These are phyloP conservation scores for Andricus quercusramuli DNA, from an alignment of 2,888 invertebrate genomes.

Conservation along the genomic window DNA sequence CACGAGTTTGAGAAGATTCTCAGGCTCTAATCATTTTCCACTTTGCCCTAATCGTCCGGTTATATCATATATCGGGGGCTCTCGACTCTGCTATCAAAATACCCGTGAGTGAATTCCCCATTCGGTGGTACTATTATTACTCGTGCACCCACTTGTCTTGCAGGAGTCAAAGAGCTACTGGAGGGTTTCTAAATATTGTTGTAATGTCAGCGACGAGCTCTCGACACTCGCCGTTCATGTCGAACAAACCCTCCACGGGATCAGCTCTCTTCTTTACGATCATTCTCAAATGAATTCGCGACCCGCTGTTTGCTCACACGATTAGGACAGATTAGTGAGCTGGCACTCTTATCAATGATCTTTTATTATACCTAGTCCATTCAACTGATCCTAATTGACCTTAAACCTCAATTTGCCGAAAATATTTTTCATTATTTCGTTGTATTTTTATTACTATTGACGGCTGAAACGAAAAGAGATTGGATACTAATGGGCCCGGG, in stretches of 20 bases:
- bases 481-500: too few relatives aligned
- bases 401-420: too few relatives aligned
- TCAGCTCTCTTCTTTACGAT: slow-evolving; percentile 72
- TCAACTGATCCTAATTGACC: background rate
- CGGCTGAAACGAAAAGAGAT: too few relatives aligned
- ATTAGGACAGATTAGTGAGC: slow-evolving; percentile 61
- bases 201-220: slow-evolving; percentile 54
- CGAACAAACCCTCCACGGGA: slow-evolving; percentile 69
- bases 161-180: slow-evolving; percentile 64
- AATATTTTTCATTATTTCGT: background rate
- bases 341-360: slow-evolving; percentile 48
- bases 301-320: slow-evolving; percentile 61
- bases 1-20: too few relatives aligned
- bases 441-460: too few relatives aligned
- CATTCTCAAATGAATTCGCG: slow-evolving; percentile 58
- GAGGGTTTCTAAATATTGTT: slow-evolving; percentile 71
- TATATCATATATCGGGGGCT: background rate
- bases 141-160: slow-evolving; percentile 52
- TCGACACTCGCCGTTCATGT: slow-evolving; percentile 67
- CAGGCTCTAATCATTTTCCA: too few relatives aligned
- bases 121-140: slow-evolving; percentile 1
- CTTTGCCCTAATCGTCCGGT: background rate
- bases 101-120: slow-evolving; percentile 6
- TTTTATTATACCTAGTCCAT: slow-evolving; percentile 44
- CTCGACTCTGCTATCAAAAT: slow-evolving; percentile 18